phyloP scores from a whole-genome alignment of 2,113 vertebrate genomes.

The Mesitornis unicolor region DNA sequence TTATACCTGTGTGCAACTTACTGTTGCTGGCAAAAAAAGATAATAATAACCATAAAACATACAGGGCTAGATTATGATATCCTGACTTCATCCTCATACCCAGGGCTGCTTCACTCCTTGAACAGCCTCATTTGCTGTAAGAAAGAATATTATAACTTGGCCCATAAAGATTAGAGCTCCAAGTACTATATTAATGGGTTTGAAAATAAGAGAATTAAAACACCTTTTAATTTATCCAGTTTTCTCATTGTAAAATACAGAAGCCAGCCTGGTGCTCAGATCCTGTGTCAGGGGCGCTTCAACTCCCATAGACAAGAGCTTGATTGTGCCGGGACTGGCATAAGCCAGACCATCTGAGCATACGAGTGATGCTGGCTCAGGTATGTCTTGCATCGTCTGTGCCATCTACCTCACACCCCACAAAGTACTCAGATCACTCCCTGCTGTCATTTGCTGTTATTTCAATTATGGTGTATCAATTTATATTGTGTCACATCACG shows the following conservation, averaged over 20 bases:
- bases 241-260: not conserved
- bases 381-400: not conserved
- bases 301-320: rapidly evolving
- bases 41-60: not conserved
- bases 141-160: not conserved
- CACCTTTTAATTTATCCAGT: not conserved
- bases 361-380: not conserved
- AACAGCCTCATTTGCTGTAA: not conserved
- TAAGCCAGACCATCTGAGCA: not conserved
- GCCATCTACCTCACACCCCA: not conserved
- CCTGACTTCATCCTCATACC: not conserved
- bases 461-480: not conserved
- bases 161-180: not conserved
- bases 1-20: conserved; percentile 21
- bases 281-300: no score
- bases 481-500: not conserved
- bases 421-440: not conserved
- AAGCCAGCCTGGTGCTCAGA: not conserved
- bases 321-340: not conserved
- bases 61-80: not conserved
- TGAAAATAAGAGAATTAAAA: not conserved
- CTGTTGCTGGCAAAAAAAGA: not conserved
- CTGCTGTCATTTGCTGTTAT: not conserved
- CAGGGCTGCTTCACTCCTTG: not conserved
- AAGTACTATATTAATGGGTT: not conserved